Evolutionary conservation across 35 echinoderm and acorn worm genomes (phyloP).

Genomic region (Strongylocentrotus purpuratus): DNA sequence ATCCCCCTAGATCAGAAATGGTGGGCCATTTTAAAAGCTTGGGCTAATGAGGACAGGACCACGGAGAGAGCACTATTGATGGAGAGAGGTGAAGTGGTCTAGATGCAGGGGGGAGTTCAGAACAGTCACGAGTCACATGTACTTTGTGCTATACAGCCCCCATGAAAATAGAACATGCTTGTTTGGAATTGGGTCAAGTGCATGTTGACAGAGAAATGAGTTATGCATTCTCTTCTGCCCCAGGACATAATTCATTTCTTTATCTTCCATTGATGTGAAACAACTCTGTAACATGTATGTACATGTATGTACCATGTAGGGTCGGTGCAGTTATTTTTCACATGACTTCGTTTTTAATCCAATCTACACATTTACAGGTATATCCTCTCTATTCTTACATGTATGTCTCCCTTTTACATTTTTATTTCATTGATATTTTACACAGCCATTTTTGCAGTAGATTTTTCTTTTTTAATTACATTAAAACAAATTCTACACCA

Average conservation of each 20-base stretch:
- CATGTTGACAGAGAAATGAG: neutral
- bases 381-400: too few relatives aligned
- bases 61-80: neutral
- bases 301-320: too few relatives aligned
- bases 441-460: too few relatives aligned
- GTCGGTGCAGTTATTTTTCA: too few relatives aligned
- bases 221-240: neutral
- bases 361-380: too few relatives aligned
- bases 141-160: neutral
- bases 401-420: too few relatives aligned
- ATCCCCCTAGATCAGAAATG: too few relatives aligned
- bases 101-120: neutral
- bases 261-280: neutral
- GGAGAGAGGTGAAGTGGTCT: neutral
- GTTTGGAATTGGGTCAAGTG: neutral
- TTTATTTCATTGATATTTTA: too few relatives aligned
- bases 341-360: too few relatives aligned
- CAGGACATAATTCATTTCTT: neutral
- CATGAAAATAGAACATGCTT: neutral
- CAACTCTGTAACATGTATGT: neutral
- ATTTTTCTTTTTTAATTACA: neutral
- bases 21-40: too few relatives aligned
- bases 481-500: too few relatives aligned
- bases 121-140: neutral
- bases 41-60: neutral